Evolutionary conservation across 2,797 vertebrate species (phyloP).

Genomic region (Borostomias antarcticus): DNA sequence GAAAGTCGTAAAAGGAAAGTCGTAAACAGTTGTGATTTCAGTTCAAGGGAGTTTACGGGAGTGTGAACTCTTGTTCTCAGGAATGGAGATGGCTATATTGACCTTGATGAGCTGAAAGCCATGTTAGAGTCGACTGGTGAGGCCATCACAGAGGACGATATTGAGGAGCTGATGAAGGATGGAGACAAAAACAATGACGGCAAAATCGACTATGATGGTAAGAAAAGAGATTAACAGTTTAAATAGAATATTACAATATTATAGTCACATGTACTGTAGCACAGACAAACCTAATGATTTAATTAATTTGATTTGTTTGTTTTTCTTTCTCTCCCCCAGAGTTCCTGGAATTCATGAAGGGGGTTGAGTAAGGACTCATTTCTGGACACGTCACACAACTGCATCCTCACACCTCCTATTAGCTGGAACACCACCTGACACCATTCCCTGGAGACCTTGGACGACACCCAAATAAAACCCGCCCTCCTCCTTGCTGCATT

Average conservation of each 20-base stretch:
- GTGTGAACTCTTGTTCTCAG: constrained; percentile 48
- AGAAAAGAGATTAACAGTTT: background rate
- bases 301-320: background rate
- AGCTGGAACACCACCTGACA: constrained; percentile 4
- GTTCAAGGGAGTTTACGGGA: no score
- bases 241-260: background rate
- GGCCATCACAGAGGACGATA: constrained; percentile 81
- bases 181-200: constrained; percentile 84
- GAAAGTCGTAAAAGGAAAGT: background rate
- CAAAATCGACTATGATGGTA: constrained; percentile 83
- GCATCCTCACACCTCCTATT: background rate
- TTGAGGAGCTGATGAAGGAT: constrained; percentile 83
- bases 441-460: constrained; percentile 21
- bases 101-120: constrained; percentile 78
- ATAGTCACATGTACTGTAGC: background rate
- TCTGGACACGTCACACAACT: constrained; percentile 11
- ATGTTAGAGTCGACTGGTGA: constrained; percentile 82
- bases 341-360: constrained; percentile 85
- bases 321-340: constrained; percentile 60
- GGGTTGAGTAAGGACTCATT: constrained; percentile 72
- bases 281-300: background rate
- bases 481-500: background rate
- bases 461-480: background rate
- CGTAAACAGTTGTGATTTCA: background rate
- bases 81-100: constrained; percentile 83